A percentile compares a stretch with the other conserved stretches of the same genome.
Conservation (phyloP, 2,888 invertebrate species). For the Luperina testacea region DNA sequence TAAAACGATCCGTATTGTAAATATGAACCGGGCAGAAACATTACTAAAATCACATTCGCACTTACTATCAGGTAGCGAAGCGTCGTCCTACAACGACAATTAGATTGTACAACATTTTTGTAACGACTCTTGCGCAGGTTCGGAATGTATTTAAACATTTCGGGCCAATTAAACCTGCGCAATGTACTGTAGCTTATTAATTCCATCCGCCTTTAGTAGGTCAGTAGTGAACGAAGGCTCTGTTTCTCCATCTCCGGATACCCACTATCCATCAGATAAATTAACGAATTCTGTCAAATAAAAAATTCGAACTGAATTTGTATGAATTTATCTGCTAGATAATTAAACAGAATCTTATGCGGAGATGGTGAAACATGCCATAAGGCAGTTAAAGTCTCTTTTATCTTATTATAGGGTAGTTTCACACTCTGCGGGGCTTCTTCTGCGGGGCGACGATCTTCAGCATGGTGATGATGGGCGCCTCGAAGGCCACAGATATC, state of each 20-base stretch:
- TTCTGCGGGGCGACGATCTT: constrained; percentile 92
- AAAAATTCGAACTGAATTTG: not conserved
- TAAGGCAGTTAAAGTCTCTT: constrained; percentile 58
- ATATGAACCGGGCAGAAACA: constrained; percentile 29
- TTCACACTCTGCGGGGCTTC: constrained; percentile 84
- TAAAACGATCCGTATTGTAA: not conserved
- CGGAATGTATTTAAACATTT: constrained; percentile 34
- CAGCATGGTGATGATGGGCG: constrained; percentile 95
- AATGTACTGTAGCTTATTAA: constrained; percentile 32
- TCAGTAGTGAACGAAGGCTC: constrained; percentile 42
- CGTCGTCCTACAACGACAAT: constrained; percentile 34
- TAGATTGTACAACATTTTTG: constrained; percentile 49
- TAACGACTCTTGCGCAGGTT: constrained; percentile 58
- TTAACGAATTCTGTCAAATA: not conserved
- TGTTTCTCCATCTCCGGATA: constrained; percentile 27
- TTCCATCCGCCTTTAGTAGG: constrained; percentile 32
- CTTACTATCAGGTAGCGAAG: constrained; percentile 57
- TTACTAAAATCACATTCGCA: constrained; percentile 56
- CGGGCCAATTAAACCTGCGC: constrained; percentile 43
- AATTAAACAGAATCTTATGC: not conserved
- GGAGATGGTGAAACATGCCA: constrained; percentile 21
- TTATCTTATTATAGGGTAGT: constrained; percentile 32
- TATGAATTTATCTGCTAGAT: not conserved
- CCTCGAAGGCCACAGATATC: constrained; percentile 95
- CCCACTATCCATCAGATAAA: constrained; percentile 6